Evolutionary conservation across 2,797 vertebrate species (phyloP), one percentile per base, ranked within the genome.

Genomic region (Paratrypauchen microcephalus): DNA sequence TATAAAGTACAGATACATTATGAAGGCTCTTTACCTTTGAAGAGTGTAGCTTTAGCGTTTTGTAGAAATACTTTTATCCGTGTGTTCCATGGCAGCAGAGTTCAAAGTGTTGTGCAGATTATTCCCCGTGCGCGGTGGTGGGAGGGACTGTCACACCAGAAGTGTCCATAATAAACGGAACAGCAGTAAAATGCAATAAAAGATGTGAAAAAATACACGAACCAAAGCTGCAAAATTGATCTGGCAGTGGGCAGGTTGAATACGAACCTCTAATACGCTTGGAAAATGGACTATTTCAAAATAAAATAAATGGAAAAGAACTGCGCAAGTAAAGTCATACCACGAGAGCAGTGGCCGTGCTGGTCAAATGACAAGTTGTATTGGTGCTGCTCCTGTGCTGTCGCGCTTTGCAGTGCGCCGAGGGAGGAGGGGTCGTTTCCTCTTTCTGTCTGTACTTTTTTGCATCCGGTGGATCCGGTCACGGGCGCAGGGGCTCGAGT

Each of bases 291-390:
- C 71, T 77, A 76, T 66, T 64, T 23, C 61, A 56, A 56, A 66
- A 86, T 72, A 87, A 88, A 88, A 90, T 80, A 86, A 84, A 60
- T 77, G 74, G 69, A 4, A 21, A 45, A 73, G 68, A 76, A 62
- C 70, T 66, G 69, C 56, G 68, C 1, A 13, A 75, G 57, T 74
- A 69, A 65, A 73, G 41, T 45, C 41, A 15, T 45, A 45, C 41
- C 41, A 77, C 73, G 71, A 74, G 62, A 80, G 80, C 82, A 70
- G 82, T 64, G 86, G 69, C 88, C 86, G 83, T 74, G 75, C 86
- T 88, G 90, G 89, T 89, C 89, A 90, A 87, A 92, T 91, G 91
- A 91, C 91, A 91, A 92, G 76, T 92, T 90, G 85, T 84, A 77
- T 87, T 90, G 86, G 86, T 92, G 87, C 90, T 86, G 84, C 83